Base-by-base conservation (phyloP, 2,888 invertebrate genomes). In the Punctoribates punctum region DNA sequence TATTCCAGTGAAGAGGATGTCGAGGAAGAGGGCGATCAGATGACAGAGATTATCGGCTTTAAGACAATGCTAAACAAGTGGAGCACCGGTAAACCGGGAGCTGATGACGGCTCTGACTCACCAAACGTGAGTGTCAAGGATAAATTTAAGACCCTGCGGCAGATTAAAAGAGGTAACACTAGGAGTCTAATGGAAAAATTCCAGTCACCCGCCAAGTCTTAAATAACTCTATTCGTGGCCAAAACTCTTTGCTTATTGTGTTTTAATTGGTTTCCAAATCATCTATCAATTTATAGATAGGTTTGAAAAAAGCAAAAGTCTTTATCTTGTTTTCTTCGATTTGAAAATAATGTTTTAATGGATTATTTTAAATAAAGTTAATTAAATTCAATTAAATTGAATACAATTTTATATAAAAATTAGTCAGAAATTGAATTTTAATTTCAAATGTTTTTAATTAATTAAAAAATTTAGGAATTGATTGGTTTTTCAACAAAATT, bases 101-200 rank as follows among this genome's bases (percentile, higher is more conserved):
- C 42, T 9, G 20, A 20, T 42, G 20, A 13, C 23, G 20, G 23
- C 23, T 3, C 70, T 6, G 42, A 29, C 8, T 65, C 17, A n/a
- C 0, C 27, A 5, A 20, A 57, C 9, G 34, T 62, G 1, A n/a
- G 8, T 15, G 15, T 8, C 17, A 34, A 38, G n/a, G 46, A 70
- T 6, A 70, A 70, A 34, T 70, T 42, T 23, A 70, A 70, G 20
- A 70, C 70, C 9, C 5, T 70, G 23, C 27, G 34, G 2, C 70
- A 70, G 42, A 70, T 70, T 13, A 70, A n/a, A n/a, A 70, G 23
- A 70, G 70, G 70, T 15, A 70, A 70, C 25, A 70, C 70, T 5
- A 70, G 70, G 23, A 70, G 70, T 46, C 70, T 70, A 6, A 70
- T 70, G 70, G 42, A 70, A 20, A 38, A 23, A 29, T 70, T 70